Percentiles rank a stretch among this genome's conserved stretches.
Conservation (phyloP, 2,113 vertebrate genomes). For the Choloepus hoffmanni region DNA sequence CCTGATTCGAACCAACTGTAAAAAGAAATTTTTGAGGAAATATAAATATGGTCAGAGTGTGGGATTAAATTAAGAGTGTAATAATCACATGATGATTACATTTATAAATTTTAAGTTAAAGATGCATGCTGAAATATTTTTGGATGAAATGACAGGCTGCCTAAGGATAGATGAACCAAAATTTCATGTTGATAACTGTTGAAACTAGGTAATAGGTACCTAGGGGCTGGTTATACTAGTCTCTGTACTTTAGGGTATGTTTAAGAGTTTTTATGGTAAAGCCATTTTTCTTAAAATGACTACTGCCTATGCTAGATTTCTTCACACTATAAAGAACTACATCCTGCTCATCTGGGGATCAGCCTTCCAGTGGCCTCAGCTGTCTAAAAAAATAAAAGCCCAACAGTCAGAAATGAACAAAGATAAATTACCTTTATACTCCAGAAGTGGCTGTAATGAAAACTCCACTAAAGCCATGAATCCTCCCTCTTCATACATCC, state of each 20-base stretch:
- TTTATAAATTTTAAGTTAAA: neutral
- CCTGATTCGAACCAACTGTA: neutral
- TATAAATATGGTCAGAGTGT: neutral
- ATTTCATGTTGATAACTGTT: neutral
- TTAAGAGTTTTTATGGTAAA: neutral
- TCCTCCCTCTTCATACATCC: neutral
- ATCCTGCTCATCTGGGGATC: neutral
- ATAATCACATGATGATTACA: neutral
- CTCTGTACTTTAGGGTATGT: neutral
- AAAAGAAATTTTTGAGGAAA: neutral
- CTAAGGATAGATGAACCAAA: neutral
- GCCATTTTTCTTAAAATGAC: neutral
- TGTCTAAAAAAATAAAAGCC: neutral
- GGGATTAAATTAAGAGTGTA: neutral
- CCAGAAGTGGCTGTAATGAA: neutral
- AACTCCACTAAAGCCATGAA: neutral
- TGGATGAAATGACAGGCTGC: neutral
- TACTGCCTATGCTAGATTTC: neutral
- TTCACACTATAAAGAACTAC: neutral
- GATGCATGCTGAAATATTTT: neutral
- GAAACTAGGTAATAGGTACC: neutral
- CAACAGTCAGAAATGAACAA: neutral
- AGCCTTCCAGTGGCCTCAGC: neutral
- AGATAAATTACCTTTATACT: neutral
- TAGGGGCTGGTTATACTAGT: neutral